Evolutionary conservation across 2,797 vertebrate genomes (phyloP), one percentile per base, ranked within the genome.

Genomic region (Rhadinocentrus ornatus): DNA sequence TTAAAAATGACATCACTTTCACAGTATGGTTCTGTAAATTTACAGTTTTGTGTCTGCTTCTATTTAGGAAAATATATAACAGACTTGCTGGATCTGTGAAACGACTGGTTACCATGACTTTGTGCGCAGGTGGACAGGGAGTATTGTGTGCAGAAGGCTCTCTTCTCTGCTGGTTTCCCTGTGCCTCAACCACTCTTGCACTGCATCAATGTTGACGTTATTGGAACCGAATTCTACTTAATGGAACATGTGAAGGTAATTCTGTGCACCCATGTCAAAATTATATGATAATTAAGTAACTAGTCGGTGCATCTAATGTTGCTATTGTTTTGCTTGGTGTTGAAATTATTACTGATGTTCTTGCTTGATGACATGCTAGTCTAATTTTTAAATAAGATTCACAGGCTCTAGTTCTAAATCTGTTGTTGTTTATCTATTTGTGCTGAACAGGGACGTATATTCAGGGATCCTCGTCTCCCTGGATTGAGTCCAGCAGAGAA

Each of bases 171-270:
- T 81, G 96, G 96, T 35, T 99, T 99, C 87, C 97, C 97, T 0
- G 96, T 99, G 32, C 96, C 97, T 58, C 88, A 93, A 86, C 96
- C 97, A 3, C 78, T 99, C 15, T 66, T 99, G 46, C 95, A 96
- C 71, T 98, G 97, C 78, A 73, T 75, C 2, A 95, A 98, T 0
- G 13, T 72, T 34, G 92, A 94, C 27, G 13, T 99, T 75, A 96
- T 97, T 41, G 97, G 97, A 78, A 97, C 96, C 1, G 96, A 98
- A 71, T 99, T 99, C 83, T 99, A 99, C 74, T 13, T 99, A 46
- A 99, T 99, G 97, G 93, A 96, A 56, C 95, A 96, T 58, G 93
- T 98, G 15, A 89, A 93, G 94, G 97, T 97, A 86, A 20, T 58
- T 78, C 53, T 69, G 27, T 62, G 2, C 20, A 57, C 32, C 4